phyloP scores from a whole-genome alignment of 2,113 vertebrate species.

The Petrocephalus zakoni region DNA sequence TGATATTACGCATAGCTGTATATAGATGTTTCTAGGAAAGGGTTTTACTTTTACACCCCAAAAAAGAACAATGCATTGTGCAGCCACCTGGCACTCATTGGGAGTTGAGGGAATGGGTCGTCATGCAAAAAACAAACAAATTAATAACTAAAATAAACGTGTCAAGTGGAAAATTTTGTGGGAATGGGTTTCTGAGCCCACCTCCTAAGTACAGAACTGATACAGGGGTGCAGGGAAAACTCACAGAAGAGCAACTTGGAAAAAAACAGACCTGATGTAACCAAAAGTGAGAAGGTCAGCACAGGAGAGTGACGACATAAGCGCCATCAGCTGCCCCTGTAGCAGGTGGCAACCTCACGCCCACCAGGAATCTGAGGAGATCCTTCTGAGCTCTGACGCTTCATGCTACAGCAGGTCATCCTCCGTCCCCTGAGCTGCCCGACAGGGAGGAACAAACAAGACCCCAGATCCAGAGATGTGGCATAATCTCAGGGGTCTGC shows the following conservation, averaged over 20 bases:
- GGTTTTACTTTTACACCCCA: background rate
- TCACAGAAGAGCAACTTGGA: background rate
- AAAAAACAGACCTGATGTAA: background rate
- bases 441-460: background rate
- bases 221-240: background rate
- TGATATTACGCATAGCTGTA: background rate
- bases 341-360: background rate
- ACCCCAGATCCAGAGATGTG: background rate
- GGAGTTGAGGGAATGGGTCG: background rate
- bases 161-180: background rate
- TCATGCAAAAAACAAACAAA: background rate
- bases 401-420: background rate
- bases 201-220: background rate
- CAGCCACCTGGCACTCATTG: background rate
- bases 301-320: background rate
- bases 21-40: background rate
- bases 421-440: background rate
- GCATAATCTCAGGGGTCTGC: background rate
- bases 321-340: background rate
- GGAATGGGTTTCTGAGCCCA: background rate
- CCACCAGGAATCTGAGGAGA: background rate
- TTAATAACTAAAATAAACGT: background rate
- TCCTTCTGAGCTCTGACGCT: background rate
- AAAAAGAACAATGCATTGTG: background rate
- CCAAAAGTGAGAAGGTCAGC: background rate